These are phyloP conservation scores for Charaxes varanes DNA, from an alignment of 1,140 invertebrate species.

Conservation along the genomic window DNA sequence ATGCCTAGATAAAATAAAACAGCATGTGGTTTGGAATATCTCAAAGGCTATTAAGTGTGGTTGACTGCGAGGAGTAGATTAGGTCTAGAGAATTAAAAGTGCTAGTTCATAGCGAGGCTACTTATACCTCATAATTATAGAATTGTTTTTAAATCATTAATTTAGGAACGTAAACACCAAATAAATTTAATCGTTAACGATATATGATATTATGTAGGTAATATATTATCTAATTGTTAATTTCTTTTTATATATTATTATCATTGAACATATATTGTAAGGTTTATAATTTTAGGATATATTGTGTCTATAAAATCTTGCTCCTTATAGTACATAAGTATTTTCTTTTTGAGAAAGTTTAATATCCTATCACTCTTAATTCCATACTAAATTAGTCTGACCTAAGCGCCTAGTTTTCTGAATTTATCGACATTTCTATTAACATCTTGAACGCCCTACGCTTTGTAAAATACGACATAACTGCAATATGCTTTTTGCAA, in stretches of 20 bases:
- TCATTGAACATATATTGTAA: constrained; percentile 18
- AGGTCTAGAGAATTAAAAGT: constrained; percentile 12
- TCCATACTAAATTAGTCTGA: constrained; percentile 15
- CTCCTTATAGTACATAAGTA: no score
- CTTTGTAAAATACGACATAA: constrained; percentile 8
- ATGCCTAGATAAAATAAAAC: constrained; percentile 17
- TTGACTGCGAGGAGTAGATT: constrained; percentile 16
- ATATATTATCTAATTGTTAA: constrained; percentile 23
- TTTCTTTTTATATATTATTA: constrained; percentile 13
- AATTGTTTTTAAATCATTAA: constrained; percentile 27
- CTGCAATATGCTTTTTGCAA: constrained; percentile 1
- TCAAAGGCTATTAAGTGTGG: not conserved
- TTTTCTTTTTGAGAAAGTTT: no score
- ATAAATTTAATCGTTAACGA: constrained; percentile 38
- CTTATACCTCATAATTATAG: constrained; percentile 13
- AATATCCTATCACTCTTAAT: no score
- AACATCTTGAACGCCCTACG: constrained; percentile 12
- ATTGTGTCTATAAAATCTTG: not conserved
- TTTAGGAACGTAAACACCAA: constrained; percentile 61
- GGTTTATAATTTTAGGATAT: constrained; percentile 4
- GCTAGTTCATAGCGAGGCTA: constrained; percentile 16
- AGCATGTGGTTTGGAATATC: constrained; percentile 9
- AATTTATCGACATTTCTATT: constrained; percentile 14
- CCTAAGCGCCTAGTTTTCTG: not conserved
- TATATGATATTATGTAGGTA: constrained; percentile 19